Evolutionary conservation across 2,797 vertebrate species (phyloP).

Genomic region (Sebastes diploproa): DNA sequence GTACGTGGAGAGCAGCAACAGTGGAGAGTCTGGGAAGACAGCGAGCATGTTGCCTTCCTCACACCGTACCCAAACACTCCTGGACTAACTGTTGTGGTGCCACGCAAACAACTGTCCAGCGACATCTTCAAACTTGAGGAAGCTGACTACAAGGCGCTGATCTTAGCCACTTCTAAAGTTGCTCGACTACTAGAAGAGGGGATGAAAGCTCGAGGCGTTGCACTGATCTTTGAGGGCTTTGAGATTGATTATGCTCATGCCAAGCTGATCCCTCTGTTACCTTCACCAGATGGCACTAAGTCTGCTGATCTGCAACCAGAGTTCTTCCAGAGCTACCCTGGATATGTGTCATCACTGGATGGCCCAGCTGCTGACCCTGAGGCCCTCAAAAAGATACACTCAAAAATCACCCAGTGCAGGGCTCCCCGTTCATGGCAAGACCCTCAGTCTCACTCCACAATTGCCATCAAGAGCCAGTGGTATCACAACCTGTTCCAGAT

Average conservation of each 20-base stretch:
- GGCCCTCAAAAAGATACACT: slow-evolving; percentile 70
- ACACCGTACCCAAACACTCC: slow-evolving; percentile 84
- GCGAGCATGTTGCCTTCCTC: slow-evolving; percentile 81
- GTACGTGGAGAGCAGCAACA: slow-evolving; percentile 83
- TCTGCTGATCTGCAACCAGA: slow-evolving; percentile 46
- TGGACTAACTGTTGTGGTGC: slow-evolving; percentile 82
- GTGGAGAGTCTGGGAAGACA: slow-evolving; percentile 87
- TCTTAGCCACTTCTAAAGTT: slow-evolving; percentile 75
- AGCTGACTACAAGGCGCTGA: slow-evolving; percentile 75
- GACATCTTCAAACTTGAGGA: slow-evolving; percentile 79
- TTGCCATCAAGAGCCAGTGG: slow-evolving; percentile 82
- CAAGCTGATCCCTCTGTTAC: slow-evolving; percentile 80
- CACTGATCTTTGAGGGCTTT: slow-evolving; percentile 83
- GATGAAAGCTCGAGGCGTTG: slow-evolving; percentile 74
- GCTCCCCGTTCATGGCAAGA: slow-evolving; percentile 80
- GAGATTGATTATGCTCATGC: slow-evolving; percentile 84
- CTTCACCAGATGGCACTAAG: slow-evolving; percentile 50
- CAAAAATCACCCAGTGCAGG: slow-evolving; percentile 72
- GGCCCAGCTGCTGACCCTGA: slow-evolving; percentile 74
- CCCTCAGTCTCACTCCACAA: slow-evolving; percentile 76
- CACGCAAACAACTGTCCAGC: slow-evolving; percentile 81
- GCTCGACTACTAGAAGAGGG: slow-evolving; percentile 75
- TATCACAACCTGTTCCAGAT: slow-evolving; percentile 84
- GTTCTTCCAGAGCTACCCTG: slow-evolving; percentile 75
- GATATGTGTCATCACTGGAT: slow-evolving; percentile 81